Evolutionary conservation across 2,797 vertebrate species (phyloP).

Genomic region (Xenopus petersii): DNA sequence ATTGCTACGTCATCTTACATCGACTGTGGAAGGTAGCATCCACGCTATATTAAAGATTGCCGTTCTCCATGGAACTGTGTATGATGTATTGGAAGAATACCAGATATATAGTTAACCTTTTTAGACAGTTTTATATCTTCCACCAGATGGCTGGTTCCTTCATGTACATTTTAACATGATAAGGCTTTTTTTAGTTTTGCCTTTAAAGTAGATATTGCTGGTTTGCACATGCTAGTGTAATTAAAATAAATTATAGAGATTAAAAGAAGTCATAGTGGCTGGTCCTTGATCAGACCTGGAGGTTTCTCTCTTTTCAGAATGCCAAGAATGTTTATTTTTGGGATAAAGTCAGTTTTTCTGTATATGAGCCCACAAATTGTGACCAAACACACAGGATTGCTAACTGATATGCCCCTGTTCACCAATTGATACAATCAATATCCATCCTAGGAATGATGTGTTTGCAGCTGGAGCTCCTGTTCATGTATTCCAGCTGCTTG

Average conservation of each 20-base stretch:
- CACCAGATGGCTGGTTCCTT: conserved; percentile 13
- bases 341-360: conserved; percentile 28
- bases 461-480: too few species aligned
- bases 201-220: conserved; percentile 29
- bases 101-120: not conserved
- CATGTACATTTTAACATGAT: conserved; percentile 27
- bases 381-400: not conserved
- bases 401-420: too few species aligned
- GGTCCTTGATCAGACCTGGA: conserved; percentile 35
- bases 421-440: too few species aligned
- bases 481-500: too few species aligned
- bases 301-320: conserved; percentile 31
- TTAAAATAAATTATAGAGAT: conserved; percentile 46
- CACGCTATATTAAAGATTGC: too few species aligned
- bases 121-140: not conserved
- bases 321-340: conserved; percentile 38
- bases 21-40: too few species aligned
- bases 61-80: too few species aligned
- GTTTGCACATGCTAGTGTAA: conserved; percentile 38
- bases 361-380: conserved; percentile 23
- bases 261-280: conserved; percentile 31
- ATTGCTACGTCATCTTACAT: too few species aligned
- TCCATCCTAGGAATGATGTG: too few species aligned
- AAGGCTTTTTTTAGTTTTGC: conserved; percentile 10
- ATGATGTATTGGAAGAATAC: not conserved